These are phyloP conservation scores for Eledona agricola DNA, from an alignment of 2,888 invertebrate genomes.

Conservation along the genomic window DNA sequence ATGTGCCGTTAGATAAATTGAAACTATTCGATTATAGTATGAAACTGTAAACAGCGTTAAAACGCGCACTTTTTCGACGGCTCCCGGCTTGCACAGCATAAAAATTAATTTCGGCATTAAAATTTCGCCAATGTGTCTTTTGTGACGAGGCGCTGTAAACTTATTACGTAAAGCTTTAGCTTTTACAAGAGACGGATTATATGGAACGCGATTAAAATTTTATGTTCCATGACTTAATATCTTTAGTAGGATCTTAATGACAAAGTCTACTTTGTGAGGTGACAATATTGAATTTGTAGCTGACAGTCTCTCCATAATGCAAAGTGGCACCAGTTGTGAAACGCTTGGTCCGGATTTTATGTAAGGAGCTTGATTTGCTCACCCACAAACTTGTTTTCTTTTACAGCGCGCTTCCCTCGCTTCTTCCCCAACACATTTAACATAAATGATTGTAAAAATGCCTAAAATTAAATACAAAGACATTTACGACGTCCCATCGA, in stretches of 20 bases:
- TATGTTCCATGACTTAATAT: constrained; percentile 40
- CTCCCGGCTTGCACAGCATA: constrained; percentile 25
- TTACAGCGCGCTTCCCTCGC: constrained; percentile 5
- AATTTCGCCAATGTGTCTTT: constrained; percentile 36
- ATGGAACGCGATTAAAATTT: constrained; percentile 40
- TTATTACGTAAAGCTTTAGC: constrained; percentile 34
- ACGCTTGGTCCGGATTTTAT: constrained; percentile 2
- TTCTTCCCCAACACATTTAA: no score
- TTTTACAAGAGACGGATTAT: constrained; percentile 39
- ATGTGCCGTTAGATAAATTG: constrained; percentile 11
- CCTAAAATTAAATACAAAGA: constrained; percentile 37
- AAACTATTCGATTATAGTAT: constrained; percentile 8
- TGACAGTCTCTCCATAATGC: constrained; percentile 23
- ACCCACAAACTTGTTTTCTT: background rate
- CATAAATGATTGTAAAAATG: no score
- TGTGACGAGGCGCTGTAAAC: constrained; percentile 32
- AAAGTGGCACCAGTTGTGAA: constrained; percentile 7
- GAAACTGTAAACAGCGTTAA: constrained; percentile 9
- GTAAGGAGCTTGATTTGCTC: background rate
- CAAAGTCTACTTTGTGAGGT: constrained; percentile 38
- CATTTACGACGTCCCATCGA: constrained; percentile 32
- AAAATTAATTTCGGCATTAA: constrained; percentile 35
- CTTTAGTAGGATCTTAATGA: constrained; percentile 38
- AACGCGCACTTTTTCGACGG: no score
- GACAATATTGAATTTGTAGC: constrained; percentile 38